Percentiles rank a stretch among this genome's conserved stretches.
Evolutionary conservation across 2,113 vertebrate species (phyloP).

Genomic region (Bujurquina vittata): DNA sequence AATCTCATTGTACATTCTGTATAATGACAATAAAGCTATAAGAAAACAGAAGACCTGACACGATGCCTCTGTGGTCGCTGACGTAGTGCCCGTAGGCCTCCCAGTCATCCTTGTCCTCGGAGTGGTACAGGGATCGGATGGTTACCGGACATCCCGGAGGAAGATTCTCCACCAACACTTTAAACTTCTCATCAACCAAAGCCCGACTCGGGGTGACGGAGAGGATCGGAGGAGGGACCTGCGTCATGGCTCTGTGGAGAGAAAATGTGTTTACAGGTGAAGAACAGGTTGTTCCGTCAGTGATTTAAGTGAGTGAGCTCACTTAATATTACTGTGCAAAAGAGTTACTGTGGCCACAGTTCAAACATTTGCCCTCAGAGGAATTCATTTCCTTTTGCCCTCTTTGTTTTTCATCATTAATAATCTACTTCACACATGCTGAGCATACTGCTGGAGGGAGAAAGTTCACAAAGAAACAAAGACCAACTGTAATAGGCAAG

Average conservation of each 20-base stretch:
- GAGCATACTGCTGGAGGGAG: too few relatives aligned
- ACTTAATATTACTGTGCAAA: too few relatives aligned
- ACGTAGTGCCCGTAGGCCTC: slow-evolving; percentile 78
- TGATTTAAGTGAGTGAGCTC: too few relatives aligned
- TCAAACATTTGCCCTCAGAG: too few relatives aligned
- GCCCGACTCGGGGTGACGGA: slow-evolving; percentile 66
- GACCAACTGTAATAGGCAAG: too few relatives aligned
- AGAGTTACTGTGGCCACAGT: too few relatives aligned
- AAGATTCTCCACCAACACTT: slow-evolving; percentile 71
- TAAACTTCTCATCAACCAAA: slow-evolving; percentile 72
- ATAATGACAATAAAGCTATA: too few relatives aligned
- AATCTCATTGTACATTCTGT: too few relatives aligned
- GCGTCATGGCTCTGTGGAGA: slow-evolving; percentile 39
- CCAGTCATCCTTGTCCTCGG: slow-evolving; percentile 76
- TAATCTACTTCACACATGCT: too few relatives aligned
- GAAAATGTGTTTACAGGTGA: not conserved
- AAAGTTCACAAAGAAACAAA: too few relatives aligned
- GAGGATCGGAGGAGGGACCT: slow-evolving; percentile 23
- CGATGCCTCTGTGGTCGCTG: slow-evolving; percentile 62
- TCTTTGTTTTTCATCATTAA: too few relatives aligned
- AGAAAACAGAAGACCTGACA: slow-evolving; percentile 51
- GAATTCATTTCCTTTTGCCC: too few relatives aligned
- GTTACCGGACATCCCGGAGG: slow-evolving; percentile 60
- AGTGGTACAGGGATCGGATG: slow-evolving; percentile 65
- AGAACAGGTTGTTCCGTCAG: not conserved